phyloP scores from a whole-genome alignment of 2,113 vertebrate genomes.

The Nasalis larvatus region DNA sequence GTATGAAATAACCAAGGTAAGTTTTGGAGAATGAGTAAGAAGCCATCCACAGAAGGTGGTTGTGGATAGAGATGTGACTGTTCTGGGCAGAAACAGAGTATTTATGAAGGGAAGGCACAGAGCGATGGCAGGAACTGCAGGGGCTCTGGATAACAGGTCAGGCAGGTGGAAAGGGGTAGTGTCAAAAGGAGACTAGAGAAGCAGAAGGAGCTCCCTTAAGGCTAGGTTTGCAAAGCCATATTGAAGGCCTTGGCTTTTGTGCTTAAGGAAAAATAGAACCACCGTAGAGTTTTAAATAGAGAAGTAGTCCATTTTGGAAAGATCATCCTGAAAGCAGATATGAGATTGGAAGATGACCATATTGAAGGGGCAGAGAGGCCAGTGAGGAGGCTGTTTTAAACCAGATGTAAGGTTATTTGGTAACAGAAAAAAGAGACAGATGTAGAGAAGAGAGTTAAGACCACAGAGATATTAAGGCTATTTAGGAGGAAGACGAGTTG shows the following conservation, averaged over 20 bases:
- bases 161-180: neutral
- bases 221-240: neutral
- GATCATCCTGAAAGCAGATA: neutral
- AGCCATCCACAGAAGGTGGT: neutral
- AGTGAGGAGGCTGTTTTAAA: neutral
- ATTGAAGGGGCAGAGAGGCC: neutral
- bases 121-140: neutral
- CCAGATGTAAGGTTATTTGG: neutral
- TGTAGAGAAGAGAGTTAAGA: neutral
- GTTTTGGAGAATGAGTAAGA: neutral
- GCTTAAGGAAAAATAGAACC: neutral
- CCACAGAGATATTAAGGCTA: neutral
- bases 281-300: neutral
- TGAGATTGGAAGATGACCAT: neutral
- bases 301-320: neutral
- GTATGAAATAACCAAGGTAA: neutral
- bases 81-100: neutral
- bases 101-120: neutral
- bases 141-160: neutral
- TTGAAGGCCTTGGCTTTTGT: neutral
- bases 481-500: neutral
- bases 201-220: neutral
- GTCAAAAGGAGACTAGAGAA: neutral
- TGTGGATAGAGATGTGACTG: too few species aligned
- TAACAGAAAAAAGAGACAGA: neutral